Evolutionary conservation across 2,797 vertebrate genomes (phyloP), one percentile per base, ranked within the genome.

Genomic region (Danio choprae): DNA sequence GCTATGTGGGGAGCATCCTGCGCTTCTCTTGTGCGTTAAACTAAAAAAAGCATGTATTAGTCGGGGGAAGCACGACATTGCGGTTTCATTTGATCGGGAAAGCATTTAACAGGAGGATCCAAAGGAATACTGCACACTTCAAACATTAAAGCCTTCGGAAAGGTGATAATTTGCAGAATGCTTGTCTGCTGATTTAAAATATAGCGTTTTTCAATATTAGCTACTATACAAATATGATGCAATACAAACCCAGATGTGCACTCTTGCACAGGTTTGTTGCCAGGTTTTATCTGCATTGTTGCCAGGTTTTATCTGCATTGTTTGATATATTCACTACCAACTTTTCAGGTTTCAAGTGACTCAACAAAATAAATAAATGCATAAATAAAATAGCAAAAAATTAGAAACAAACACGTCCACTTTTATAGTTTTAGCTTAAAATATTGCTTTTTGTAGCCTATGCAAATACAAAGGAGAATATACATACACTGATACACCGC

Each of bases 191-290:
- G 62, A 56, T 67, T 22, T 36, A 12, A 68, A 67, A 77, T 6
- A 16, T 58, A 38, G 41, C 74, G 9, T 9, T n/a, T 44, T 20
- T 1, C 0, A 53, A 12, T 16, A 64, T 15, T 15, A n/a, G n/a
- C n/a, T n/a, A 53, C 4, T 22, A 65, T 16, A 63, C 16, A 43
- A 36, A 29, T 43, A 8, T 10, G 51, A 51, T 62, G 44, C 55
- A 38, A 69, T 22, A 16, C 41, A 51, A 40, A 41, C 38, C 38
- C 62, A 74, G 40, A 43, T 74, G 62, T 51, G 41, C 36, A 15
- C 7, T 11, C 44, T 56, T 67, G 20, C 38, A 20, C 4, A 93
- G 91, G 91, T 90, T 87, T 88, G 89, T 91, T 91, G 90, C 90
- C 90, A 20, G 29, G 63, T 84, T 80, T 41, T 4, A 63, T 46